These are phyloP conservation scores for Stenchaetothrips biformis DNA, from an alignment of 2,888 invertebrate genomes.

Conservation along the genomic window DNA sequence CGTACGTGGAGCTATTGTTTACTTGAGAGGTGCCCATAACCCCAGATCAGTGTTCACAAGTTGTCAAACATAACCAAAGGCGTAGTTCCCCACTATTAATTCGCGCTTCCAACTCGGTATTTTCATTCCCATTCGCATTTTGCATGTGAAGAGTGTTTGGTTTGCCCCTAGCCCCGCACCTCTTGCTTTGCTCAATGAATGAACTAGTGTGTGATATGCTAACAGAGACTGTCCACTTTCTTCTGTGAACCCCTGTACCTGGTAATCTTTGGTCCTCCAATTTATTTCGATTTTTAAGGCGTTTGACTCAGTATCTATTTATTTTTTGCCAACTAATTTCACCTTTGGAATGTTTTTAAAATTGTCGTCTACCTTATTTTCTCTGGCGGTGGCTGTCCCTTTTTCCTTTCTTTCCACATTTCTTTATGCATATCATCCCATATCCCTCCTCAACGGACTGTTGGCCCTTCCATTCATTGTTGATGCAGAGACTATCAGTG, in stretches of 20 bases:
- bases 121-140: too few species aligned
- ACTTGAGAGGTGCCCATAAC: conserved; percentile 5
- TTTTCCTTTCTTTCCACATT: conserved; percentile 26
- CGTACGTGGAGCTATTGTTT: not conserved
- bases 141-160: too few species aligned
- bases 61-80: conserved; percentile 18
- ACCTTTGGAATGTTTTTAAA: not conserved
- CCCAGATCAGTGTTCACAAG: not conserved
- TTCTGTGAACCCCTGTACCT: too few species aligned
- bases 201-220: too few species aligned
- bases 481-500: not conserved
- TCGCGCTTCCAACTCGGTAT: too few species aligned
- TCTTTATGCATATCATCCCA: conserved; percentile 83
- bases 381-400: not conserved
- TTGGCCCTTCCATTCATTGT: not conserved
- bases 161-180: too few species aligned
- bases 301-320: too few species aligned
- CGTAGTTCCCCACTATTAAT: too few species aligned
- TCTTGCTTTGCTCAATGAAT: too few species aligned
- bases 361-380: not conserved
- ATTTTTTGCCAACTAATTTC: not conserved
- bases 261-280: too few species aligned
- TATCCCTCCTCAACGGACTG: conserved; percentile 61
- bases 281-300: too few species aligned
- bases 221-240: too few species aligned